These are phyloP conservation scores for Python bivittatus DNA, from an alignment of 2,113 vertebrate genomes.

Conservation along the genomic window DNA sequence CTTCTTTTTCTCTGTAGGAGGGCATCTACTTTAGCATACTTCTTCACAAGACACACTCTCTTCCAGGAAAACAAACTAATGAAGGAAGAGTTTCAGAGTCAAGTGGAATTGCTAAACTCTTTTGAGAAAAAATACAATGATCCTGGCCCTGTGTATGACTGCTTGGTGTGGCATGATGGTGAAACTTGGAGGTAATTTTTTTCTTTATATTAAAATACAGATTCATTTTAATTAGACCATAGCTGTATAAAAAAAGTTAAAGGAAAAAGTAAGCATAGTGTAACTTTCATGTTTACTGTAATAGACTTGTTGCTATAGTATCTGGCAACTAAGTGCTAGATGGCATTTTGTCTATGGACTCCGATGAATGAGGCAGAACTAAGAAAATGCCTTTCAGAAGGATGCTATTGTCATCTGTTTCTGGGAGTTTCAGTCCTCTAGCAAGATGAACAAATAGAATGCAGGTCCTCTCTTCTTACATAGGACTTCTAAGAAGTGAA, in stretches of 20 bases:
- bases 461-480: not conserved
- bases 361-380: not conserved
- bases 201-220: not conserved
- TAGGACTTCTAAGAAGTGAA: not conserved
- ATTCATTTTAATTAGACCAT: not conserved
- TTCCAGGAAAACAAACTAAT: constrained; percentile 87
- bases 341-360: not conserved
- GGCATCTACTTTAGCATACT: not conserved
- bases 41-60: constrained; percentile 1
- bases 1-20: not conserved
- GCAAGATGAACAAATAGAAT: not conserved
- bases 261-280: not conserved
- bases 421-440: not conserved
- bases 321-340: not conserved
- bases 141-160: constrained; percentile 96
- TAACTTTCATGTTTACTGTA: not conserved
- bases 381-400: not conserved
- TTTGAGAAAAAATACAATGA: constrained; percentile 98
- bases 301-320: not conserved
- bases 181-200: constrained; percentile 85
- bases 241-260: not conserved
- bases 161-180: constrained; percentile 93
- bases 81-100: constrained; percentile 93
- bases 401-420: not conserved
- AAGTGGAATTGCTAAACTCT: constrained; percentile 88